Base-by-base conservation (phyloP, 2,888 invertebrate species). In the Morpho achilles region DNA sequence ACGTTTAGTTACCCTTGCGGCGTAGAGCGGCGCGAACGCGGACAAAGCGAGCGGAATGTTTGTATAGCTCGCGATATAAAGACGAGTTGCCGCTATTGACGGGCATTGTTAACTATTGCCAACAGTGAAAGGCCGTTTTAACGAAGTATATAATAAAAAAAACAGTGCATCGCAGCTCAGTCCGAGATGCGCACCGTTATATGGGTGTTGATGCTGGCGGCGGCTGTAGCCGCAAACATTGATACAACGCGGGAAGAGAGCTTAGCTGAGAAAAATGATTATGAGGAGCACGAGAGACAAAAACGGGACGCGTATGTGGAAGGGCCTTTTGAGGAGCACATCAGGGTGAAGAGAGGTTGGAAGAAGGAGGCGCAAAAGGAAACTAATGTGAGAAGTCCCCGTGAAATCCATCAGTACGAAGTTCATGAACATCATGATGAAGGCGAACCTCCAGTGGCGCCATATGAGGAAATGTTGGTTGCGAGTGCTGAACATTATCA, bases 401-500 rank as follows among this genome's bases (percentile, higher is more conserved):
- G 82, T 7, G 84, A 85, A 52, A 73, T 85, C 2, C 88, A 87
- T 55, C 87, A 87, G 55, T 89, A 89, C 59, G 86, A 90, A 67
- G 89, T 90, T 0, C 80, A 87, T 60, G 89, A 90, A 69, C 67
- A 74, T 40, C 77, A 75, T 0, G 87, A 85, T 41, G 89, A 85
- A 6, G 69, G 7, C 61, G 73, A 62, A 62, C 75, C 61, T 60
- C 77, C 74, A 0, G 77, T 80, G 2, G 82, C 82, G 1, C 82
- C 87, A 0, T 87, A 84, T 68, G 87, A 89, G 60, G 82, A 88
- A 67, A 86, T 89, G 88, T 64, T 87, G 52, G 87, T 88, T 0
- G 88, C 87, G 0, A 87, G 86, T 61, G 88, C 88, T 0, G 82
- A 89, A 59, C 90, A 91, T 63, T 86, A 88, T 62, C 88, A 87